Evolutionary conservation across 2,113 vertebrate species (phyloP).

Genomic region (Galbula dea): DNA sequence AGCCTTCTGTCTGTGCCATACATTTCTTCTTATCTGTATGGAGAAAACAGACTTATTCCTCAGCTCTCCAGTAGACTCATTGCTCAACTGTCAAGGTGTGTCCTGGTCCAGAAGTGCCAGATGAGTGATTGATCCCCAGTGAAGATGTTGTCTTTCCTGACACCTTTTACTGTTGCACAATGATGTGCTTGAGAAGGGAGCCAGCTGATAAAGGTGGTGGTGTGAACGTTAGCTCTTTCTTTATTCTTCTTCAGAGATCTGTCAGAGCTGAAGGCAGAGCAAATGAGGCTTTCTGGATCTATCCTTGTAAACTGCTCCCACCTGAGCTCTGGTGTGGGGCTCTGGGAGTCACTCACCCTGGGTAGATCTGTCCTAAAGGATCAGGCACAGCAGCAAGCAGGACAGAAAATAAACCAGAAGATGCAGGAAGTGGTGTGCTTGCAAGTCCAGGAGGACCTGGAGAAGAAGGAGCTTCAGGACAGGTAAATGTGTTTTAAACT

Average conservation of each 20-base stretch:
- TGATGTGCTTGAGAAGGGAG: background rate
- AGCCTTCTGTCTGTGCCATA: background rate
- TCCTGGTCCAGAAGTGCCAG: background rate
- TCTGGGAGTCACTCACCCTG: background rate
- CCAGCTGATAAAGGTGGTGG: background rate
- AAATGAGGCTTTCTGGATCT: conserved; percentile 79
- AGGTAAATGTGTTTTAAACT: conserved; percentile 58
- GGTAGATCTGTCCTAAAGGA: conserved; percentile 2
- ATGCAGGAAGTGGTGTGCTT: conserved; percentile 41
- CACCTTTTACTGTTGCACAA: background rate
- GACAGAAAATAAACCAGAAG: conserved; percentile 47
- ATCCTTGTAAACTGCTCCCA: conserved; percentile 74
- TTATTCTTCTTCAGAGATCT: conserved; percentile 77
- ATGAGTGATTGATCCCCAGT: accelerated
- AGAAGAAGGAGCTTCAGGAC: conserved; percentile 51
- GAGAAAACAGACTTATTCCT: background rate
- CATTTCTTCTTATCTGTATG: background rate
- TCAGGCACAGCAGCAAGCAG: conserved; percentile 51
- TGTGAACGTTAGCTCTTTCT: background rate
- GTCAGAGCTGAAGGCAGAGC: conserved; percentile 81
- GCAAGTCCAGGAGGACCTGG: conserved; percentile 46
- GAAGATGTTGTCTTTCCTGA: background rate
- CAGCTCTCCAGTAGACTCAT: background rate
- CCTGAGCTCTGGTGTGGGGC: conserved; percentile 9
- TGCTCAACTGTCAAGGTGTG: background rate